Base-by-base conservation (phyloP, 2,113 vertebrate species). In the Cephalopholis sonnerati region DNA sequence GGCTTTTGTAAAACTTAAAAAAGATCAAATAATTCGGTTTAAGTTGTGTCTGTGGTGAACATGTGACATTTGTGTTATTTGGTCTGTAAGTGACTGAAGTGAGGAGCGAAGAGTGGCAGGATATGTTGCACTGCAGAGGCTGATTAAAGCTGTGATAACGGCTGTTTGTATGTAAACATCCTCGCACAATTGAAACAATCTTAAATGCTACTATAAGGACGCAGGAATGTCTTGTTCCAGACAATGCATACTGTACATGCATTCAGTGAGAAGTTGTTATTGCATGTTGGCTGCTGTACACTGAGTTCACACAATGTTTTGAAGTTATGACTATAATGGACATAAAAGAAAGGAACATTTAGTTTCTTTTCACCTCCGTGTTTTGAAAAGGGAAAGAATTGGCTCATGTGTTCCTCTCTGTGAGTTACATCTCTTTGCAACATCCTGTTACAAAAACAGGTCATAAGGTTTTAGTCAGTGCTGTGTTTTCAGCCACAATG, bases 381-480 rank as follows among this genome's bases (percentile, higher is more conserved):
- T 89, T 83, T 76, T 82, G 58, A 83, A 86, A 88, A 93, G 86
- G 82, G 88, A 88, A 82, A 91, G 70, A 89, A 90, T 78, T 90
- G 81, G 81, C 77, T 90, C 89, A 89, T 81, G 73, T 69, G 79
- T 88, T 91, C 82, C 68, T 87, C 68, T 65, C 66, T 79, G 54
- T 50, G 64, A 64, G 80, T 77, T 79, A 58, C 84, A 89, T 91
- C 83, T 84, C 85, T 84, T 75, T 81, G 90, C 91, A 93, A 93
- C 90, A 94, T 93, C 92, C 92, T 94, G 93, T 94, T 94, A 65
- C 89, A 87, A 80, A 90, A 92, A 90, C 86, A 79, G 69, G 78
- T 87, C 86, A 76, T 65, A 76, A 57, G 73, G 15, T 90, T 85
- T 44, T 73, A 71, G 78, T 74, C 72, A 54, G 20, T 46, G 48